Conservation (phyloP, 2,797 vertebrate genomes). For the Gallinago stenura region DNA sequence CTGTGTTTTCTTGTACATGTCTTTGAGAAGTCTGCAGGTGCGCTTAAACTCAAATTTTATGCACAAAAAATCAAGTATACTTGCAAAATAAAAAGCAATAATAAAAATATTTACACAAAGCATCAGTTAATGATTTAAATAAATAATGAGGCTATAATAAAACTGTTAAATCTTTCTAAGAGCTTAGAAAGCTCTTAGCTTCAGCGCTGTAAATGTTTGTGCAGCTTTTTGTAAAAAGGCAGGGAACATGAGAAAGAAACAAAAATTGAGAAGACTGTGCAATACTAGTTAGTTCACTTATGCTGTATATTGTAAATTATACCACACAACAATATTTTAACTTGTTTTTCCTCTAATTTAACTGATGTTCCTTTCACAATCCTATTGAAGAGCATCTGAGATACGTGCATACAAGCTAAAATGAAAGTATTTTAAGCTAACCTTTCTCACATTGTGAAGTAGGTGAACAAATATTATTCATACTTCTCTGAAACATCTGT, state of each 20-base stretch:
- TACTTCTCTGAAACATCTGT: background rate
- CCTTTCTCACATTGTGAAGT: background rate
- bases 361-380: background rate
- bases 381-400: background rate
- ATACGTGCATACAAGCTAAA: background rate
- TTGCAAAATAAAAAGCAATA: background rate
- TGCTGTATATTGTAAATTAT: background rate
- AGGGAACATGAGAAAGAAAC: background rate
- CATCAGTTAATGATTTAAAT: conserved; percentile 33
- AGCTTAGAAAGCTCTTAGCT: background rate
- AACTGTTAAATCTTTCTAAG: conserved; percentile 29
- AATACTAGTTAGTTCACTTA: background rate
- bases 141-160: conserved; percentile 53
- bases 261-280: background rate
- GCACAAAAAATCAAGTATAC: background rate
- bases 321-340: background rate
- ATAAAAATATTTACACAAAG: conserved; percentile 4
- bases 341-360: background rate
- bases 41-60: background rate
- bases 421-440: background rate
- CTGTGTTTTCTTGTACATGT: background rate
- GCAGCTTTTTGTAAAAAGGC: background rate
- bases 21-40: background rate
- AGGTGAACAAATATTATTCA: background rate
- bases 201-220: background rate